Evolutionary conservation across 2,888 invertebrate genomes (phyloP), one percentile per base, ranked within the genome.

Genomic region (Rhagonycha lutea): DNA sequence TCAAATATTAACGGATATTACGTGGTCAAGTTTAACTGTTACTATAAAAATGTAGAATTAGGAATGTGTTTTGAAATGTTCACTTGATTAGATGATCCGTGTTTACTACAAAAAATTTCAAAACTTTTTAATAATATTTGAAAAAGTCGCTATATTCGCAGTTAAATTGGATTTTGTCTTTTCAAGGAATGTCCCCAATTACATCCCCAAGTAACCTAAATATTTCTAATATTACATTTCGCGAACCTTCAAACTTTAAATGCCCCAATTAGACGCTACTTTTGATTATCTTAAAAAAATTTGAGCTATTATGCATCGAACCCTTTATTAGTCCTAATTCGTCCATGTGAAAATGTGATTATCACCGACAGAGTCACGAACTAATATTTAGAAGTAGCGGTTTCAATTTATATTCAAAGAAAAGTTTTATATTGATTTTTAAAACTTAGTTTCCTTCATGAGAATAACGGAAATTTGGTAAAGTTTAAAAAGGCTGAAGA

Each of bases 31-130:
- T 47, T 62, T 62, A 23, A 23, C 47, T 47, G 47, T 62, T 62
- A 18, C 63, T 65, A 18, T 65, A 24, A 65, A 65, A 47, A 47
- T 47, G 47, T 47, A 47, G 47, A 47, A 47, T 47, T 47, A 47
- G 47, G 23, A 65, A 62, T 65, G 63, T 24, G 63, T 65, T 24
- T 65, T 24, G 63, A 65, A 76, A 76, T 73, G 73, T 73, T 68
- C 73, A 73, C 70, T 47, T 67, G 68, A 70, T 76, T 69, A 73
- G 73, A 70, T 73, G 67, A 70, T 68, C 28, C 68, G 47, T 47
- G n/a, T 47, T 28, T 47, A 47, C 47, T 47, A n/a, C 7, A 8
- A n/a, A 47, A 47, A 47, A 47, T n/a, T 47, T 47, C 3, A 7
- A 32, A 32, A 32, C 4, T 12, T 47, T n/a, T n/a, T n/a, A n/a